Evolutionary conservation across 2,797 vertebrate genomes (phyloP), one percentile per base, ranked within the genome.

Genomic region (Fringilla coelebs): DNA sequence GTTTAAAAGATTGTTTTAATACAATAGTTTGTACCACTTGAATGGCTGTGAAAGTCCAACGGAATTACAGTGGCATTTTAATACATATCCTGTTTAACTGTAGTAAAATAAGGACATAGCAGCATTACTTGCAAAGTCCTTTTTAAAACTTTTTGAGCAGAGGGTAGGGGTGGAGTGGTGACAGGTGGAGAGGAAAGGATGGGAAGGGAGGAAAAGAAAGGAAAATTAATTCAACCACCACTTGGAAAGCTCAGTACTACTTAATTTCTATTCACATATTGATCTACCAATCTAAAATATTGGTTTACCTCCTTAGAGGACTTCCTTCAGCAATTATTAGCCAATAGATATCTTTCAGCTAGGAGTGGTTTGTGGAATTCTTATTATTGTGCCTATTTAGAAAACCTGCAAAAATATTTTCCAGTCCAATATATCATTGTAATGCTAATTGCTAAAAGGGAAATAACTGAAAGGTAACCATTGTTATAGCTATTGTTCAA

Each of bases 391-490:
- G 6, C 4, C 13, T 68, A 43, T 54, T 54, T 45, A 73, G 25
- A 63, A 88, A 67, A 74, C 4, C 11, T 58, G 31, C 7, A 89
- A 58, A 78, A 66, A 51, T 62, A 2, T 61, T 88, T 90, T 76
- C 79, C 57, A 81, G 26, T 85, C 49, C 5, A 48, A 19, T 20
- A 15, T 20, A 29, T 57, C 29, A 83, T 48, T 70, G 6, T 57
- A 31, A 84, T 11, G 7, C 52, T 88, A 65, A 86, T 11, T 36
- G 40, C 28, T 68, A 72, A 83, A 74, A 96, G 76, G 9, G 20
- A 88, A 80, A 52, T 89, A 87, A 52, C n/a, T 84, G 70, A 86
- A 94, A 75, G 8, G 31, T 31, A 83, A 48, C 21, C 36, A 83
- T 65, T 95, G 18, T 84, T 89, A 82, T 1, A 71, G 38, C 4